Base-by-base conservation (phyloP, 2,888 invertebrate genomes). In the Ophion ellenae region DNA sequence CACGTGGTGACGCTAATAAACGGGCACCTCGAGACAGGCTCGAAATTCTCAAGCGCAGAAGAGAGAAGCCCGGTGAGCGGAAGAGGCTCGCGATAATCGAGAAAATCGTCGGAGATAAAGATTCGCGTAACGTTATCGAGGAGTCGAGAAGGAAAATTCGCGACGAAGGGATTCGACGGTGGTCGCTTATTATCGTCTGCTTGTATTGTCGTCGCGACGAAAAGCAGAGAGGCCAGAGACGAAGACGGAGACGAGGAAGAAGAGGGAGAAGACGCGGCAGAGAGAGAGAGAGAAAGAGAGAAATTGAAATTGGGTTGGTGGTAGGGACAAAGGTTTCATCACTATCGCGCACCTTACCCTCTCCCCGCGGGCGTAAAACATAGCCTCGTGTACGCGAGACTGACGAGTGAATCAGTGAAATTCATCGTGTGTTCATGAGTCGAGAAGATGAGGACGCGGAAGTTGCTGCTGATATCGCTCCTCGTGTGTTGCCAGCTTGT, bases 361-460 rank as follows among this genome's bases (percentile, higher is more conserved):
- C 32, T 20, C 2, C 32, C 10, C 36, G 20, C 28, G 57, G 36
- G n/a, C 32, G 40, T 57, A 69, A 36, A 66, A 36, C 17, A 63
- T 17, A n/a, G n/a, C 75, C 75, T 20, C 45, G 66, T n/a, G 69
- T 47, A 14, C 36, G 67, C 61, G 69, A 63, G 64, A 53, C 14
- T 53, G 17, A 28, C 75, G 79, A 80, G 81, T 74, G 86, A 88
- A 86, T 87, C 88, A 87, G 87, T 88, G 83, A 88, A 88, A 87
- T 85, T 79, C 81, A 28, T 74, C 89, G 90, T 90, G 90, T 90
- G 61, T 61, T 24, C 89, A 90, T 91, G 91, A 91, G 89, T 89
- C 90, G 90, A 86, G 88, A 90, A 90, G 91, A 92, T 90, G 92
- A 91, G 84, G 90, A 91, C 89, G 88, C 89, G 87, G 89, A 90